phyloP scores from a whole-genome alignment of 2,888 invertebrate genomes.

The Oligia latruncula region DNA sequence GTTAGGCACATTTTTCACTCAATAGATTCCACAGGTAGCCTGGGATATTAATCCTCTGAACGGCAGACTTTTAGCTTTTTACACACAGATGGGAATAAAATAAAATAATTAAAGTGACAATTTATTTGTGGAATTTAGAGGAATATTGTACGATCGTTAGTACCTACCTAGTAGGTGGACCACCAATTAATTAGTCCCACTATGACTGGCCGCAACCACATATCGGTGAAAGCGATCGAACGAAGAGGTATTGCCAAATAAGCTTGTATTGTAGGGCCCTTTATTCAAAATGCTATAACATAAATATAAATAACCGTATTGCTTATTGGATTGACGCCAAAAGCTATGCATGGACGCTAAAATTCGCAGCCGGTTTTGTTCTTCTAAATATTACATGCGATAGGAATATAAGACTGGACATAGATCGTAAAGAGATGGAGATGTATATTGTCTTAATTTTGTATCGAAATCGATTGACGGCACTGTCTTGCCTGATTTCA shows the following conservation, averaged over 20 bases:
- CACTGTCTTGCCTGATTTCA: background rate
- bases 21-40: conserved; percentile 11
- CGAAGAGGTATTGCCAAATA: conserved; percentile 31
- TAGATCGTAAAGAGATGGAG: conserved; percentile 10
- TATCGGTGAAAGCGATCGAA: conserved; percentile 7
- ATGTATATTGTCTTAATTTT: conserved; percentile 5
- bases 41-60: conserved; percentile 25
- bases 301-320: conserved; percentile 60
- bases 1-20: conserved; percentile 7
- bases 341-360: conserved; percentile 51
- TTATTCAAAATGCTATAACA: conserved; percentile 57
- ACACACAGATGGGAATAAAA: background rate
- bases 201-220: conserved; percentile 38
- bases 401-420: conserved; percentile 28
- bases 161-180: conserved; percentile 4
- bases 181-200: conserved; percentile 42
- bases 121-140: background rate
- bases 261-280: conserved; percentile 14
- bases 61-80: background rate
- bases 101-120: conserved; percentile 9
- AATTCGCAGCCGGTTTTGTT: conserved; percentile 60
- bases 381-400: conserved; percentile 64
- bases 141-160: conserved; percentile 6
- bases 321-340: conserved; percentile 64
- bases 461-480: background rate